Base-by-base conservation (phyloP, 2,797 vertebrate genomes). In the Manis javanica region DNA sequence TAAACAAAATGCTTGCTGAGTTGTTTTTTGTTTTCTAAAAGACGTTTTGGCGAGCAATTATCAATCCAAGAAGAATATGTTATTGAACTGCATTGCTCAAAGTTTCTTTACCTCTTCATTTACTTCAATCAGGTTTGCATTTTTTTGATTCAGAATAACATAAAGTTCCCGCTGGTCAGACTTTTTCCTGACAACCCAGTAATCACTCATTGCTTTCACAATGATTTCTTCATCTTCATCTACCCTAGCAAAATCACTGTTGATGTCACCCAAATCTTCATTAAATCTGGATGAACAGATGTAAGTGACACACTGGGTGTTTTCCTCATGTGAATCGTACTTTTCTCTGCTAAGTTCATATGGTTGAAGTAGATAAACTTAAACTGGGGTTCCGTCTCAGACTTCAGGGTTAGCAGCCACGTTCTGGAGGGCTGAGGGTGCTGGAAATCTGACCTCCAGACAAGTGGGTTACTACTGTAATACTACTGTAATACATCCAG, bases 331-430 rank as follows among this genome's bases (percentile, higher is more conserved):
- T 99, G 99, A 96, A 99, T 99, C 92, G 99, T 99, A 96, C 99
- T 99, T 98, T 99, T 99, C 98, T 99, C 99, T 7, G 99, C 99
- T 98, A 99, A 98, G 97, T 99, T 99, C 99, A 99, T 99, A 98
- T 99, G 99, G 98, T 99, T 99, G 98, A 99, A 99, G 99, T 99
- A 99, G 98, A 99, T 99, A 97, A 99, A 99, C 98, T 99, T 99
- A 98, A 99, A 99, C 96, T 99, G 99, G n/a, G 99, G 99, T 90
- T 99, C 99, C 94, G 99, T 99, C 93, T 99, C 99, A 81, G 99
- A 99, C 31, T 53, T 81, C 51, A 14, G 66, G 64, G 90, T 42
- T 18, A 42, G 89, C 79, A 61, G 61, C 61, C 77, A 49, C 0
- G 34, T n/a, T 74, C 90, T 55, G 74, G 84, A 78, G 86, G 68